Evolutionary conservation across 2,888 invertebrate genomes (phyloP).

Genomic region (Ametastegia equiseti): DNA sequence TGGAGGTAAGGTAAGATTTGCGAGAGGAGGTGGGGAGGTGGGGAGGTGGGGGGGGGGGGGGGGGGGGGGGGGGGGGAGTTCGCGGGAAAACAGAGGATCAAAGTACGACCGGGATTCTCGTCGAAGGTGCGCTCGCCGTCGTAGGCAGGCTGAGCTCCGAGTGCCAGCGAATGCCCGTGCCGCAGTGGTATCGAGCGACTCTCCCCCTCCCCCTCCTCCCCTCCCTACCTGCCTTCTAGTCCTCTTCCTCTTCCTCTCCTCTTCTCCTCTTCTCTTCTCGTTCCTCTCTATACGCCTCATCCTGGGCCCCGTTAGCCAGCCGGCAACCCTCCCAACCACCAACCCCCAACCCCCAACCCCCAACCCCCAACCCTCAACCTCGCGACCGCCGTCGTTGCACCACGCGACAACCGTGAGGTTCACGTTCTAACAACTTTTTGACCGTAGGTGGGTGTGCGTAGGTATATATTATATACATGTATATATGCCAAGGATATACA

Average conservation of each 20-base stretch:
- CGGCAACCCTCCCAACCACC: slow-evolving; percentile 25
- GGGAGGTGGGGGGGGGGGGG: not conserved
- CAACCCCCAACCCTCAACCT: not conserved
- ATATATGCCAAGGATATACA: not conserved
- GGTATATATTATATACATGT: not conserved
- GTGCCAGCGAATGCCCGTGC: slow-evolving; percentile 64
- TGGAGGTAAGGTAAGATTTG: not conserved
- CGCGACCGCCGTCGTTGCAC: not conserved
- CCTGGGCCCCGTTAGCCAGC: not conserved
- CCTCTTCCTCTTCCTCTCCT: slow-evolving; percentile 61
- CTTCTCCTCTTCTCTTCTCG: slow-evolving; percentile 42
- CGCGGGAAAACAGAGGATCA: not conserved
- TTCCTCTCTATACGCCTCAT: not conserved
- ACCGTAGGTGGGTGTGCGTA: not conserved
- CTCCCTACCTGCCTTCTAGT: slow-evolving; percentile 53
- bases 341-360: not conserved
- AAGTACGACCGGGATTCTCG: slow-evolving; percentile 18
- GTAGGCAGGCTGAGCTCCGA: slow-evolving; percentile 2
- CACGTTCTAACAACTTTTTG: slow-evolving; percentile 34
- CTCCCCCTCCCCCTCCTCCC: slow-evolving; percentile 59
- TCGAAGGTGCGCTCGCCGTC: slow-evolving; percentile 28
- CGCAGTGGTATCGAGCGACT: slow-evolving; percentile 76
- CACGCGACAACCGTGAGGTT: not conserved
- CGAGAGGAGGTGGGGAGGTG: not conserved
- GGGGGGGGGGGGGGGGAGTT: not conserved